A percentile compares a stretch with the other conserved stretches of the same genome.
phyloP scores from a whole-genome alignment of 2,113 vertebrate genomes.

The Stegastes partitus region DNA sequence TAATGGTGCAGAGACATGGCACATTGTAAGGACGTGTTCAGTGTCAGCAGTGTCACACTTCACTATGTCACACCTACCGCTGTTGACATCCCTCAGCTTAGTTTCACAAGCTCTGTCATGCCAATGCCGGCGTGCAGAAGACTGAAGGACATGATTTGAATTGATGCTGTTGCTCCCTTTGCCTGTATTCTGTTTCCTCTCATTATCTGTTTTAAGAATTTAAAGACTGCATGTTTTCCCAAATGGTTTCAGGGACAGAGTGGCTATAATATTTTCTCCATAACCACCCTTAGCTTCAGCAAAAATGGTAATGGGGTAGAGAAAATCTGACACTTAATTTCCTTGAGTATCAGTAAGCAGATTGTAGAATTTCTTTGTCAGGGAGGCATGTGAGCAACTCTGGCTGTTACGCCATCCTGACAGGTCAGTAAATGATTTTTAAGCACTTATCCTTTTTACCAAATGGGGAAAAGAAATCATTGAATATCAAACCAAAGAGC shows the following conservation, averaged over 20 bases:
- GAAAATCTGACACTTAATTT: not conserved
- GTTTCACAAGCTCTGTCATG: slow-evolving; percentile 17
- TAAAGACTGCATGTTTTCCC: not conserved
- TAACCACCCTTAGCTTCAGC: not conserved
- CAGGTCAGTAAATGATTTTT: slow-evolving; percentile 61
- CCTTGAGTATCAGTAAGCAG: not conserved
- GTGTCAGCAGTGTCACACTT: slow-evolving; percentile 36
- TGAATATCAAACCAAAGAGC: slow-evolving; percentile 2
- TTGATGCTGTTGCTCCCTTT: not conserved
- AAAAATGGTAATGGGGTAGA: not conserved
- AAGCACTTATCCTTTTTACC: slow-evolving; percentile 6
- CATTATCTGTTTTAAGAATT: not conserved
- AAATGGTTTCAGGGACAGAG: too few relatives aligned
- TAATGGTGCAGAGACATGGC: slow-evolving; percentile 52
- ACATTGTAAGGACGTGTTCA: slow-evolving; percentile 67
- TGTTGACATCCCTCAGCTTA: slow-evolving; percentile 54
- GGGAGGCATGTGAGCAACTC: slow-evolving; percentile 34
- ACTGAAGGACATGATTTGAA: not conserved
- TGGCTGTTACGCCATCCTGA: slow-evolving; percentile 39
- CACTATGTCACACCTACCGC: slow-evolving; percentile 58
- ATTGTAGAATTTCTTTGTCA: not conserved
- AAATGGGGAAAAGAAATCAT: not conserved
- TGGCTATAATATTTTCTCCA: not conserved
- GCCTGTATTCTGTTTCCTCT: not conserved
- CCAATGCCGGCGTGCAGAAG: not conserved